Evolutionary conservation across 2,113 vertebrate species (phyloP), one percentile per base, ranked within the genome.

Genomic region (Regulus satrapa): DNA sequence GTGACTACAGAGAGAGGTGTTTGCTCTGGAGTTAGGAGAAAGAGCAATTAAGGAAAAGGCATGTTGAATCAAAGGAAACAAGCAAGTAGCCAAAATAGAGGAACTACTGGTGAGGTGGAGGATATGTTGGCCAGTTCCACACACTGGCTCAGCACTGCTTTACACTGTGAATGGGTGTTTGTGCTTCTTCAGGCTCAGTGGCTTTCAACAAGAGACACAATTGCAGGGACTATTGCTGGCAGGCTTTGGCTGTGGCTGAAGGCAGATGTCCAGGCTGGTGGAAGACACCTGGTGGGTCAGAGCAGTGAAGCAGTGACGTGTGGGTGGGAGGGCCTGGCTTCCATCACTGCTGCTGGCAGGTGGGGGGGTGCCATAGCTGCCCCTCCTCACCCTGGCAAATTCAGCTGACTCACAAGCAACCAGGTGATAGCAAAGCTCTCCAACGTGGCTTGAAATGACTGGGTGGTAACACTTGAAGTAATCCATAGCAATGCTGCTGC

Each of bases 401-500:
- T 55, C 23, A 59, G 1, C 36, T 19, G 14, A 34, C n/a, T 63
- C 56, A 59, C 2, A 24, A n/a, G 41, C 43, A 83, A 1, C 9
- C 10, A 49, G 9, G 19, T 14, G 7, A 68, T 1, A 5, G 21
- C 26, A 67, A 73, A 80, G 9, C 12, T 86, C 34, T 76, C 16
- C 49, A 80, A 6, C n/a, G 31, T 62, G n/a, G 4, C 28, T 85
- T 71, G 41, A 88, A 88, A 48, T 0, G 13, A 48, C 9, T 68
- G n/a, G 7, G n/a, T 83, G 55, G 51, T 25, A 89, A 14, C 18
- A 16, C 51, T 69, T 12, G 16, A 62, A 75, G 45, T 2, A 68
- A 52, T 52, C 10, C 18, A 25, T 6, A 41, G 49, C 49, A 55
- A 56, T 20, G 8, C 41, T 6, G 3, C 3, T 1, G 4, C 0